Evolutionary conservation across 35 echinoderm and acorn worm species (phyloP).

Genomic region (Ptychodera flava): DNA sequence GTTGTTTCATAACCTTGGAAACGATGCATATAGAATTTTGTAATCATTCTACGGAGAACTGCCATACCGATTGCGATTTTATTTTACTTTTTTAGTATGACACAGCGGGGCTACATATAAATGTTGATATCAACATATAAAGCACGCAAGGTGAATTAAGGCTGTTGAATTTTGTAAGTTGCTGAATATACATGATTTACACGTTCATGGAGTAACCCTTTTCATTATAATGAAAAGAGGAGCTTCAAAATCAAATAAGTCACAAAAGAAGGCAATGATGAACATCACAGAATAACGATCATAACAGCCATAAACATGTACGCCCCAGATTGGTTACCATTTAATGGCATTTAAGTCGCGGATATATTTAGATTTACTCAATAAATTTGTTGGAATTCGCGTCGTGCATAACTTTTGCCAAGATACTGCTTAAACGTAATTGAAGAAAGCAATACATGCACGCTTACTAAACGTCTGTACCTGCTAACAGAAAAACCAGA

Average conservation of each 20-base stretch:
- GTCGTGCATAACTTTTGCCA: not conserved
- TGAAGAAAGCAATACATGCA: not conserved
- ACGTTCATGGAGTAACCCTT: too few relatives aligned
- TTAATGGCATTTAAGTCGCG: not conserved
- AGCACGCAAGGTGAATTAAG: not conserved
- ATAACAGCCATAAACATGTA: not conserved
- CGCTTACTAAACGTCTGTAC: not conserved
- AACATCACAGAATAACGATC: too few relatives aligned
- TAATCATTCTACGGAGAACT: not conserved
- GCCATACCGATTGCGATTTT: not conserved
- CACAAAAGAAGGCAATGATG: too few relatives aligned
- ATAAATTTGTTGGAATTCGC: not conserved
- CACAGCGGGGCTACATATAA: not conserved
- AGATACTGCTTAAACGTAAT: not conserved
- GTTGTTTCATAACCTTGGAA: constrained; percentile 26
- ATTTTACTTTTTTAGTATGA: not conserved
- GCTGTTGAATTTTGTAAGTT: not conserved
- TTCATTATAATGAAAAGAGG: too few relatives aligned
- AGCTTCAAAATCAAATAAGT: too few relatives aligned
- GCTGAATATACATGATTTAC: too few relatives aligned
- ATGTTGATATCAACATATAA: not conserved
- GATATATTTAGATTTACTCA: not conserved
- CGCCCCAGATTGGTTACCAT: not conserved
- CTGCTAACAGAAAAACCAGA: not conserved
- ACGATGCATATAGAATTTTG: not conserved